Evolutionary conservation across 2,797 vertebrate genomes (phyloP).

Genomic region (Rhincodon typus): DNA sequence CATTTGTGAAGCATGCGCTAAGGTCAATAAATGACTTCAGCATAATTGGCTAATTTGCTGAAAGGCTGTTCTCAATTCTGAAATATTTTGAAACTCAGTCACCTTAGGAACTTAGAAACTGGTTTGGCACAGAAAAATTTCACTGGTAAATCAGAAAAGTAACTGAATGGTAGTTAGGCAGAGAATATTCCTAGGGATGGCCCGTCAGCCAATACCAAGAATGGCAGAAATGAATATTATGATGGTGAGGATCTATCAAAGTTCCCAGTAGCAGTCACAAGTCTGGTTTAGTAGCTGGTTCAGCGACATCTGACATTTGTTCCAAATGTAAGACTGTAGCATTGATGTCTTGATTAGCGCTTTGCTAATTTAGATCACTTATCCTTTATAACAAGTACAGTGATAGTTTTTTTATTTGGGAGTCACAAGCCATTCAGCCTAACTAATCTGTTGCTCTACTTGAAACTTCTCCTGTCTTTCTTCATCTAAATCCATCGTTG

Average conservation of each 20-base stretch:
- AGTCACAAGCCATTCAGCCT: no score
- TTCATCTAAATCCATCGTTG: no score
- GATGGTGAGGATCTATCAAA: background rate
- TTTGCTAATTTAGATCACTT: background rate
- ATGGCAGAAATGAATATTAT: background rate
- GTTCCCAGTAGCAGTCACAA: background rate
- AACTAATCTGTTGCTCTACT: no score
- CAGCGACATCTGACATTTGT: background rate
- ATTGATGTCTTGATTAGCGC: background rate
- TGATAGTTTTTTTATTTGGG: background rate
- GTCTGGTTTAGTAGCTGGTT: background rate
- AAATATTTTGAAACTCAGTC: background rate
- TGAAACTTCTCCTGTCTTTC: no score
- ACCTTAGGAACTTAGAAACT: background rate
- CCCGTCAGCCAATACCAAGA: background rate
- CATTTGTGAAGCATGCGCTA: background rate
- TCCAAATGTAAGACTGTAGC: background rate
- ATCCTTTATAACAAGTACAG: background rate
- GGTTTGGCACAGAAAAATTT: background rate
- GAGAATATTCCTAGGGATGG: background rate
- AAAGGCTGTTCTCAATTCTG: background rate
- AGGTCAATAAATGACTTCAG: background rate
- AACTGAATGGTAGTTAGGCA: background rate
- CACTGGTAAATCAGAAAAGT: background rate
- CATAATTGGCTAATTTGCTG: background rate